These are phyloP conservation scores for Chloebia gouldiae DNA, from an alignment of 2,113 vertebrate species.

Conservation along the genomic window DNA sequence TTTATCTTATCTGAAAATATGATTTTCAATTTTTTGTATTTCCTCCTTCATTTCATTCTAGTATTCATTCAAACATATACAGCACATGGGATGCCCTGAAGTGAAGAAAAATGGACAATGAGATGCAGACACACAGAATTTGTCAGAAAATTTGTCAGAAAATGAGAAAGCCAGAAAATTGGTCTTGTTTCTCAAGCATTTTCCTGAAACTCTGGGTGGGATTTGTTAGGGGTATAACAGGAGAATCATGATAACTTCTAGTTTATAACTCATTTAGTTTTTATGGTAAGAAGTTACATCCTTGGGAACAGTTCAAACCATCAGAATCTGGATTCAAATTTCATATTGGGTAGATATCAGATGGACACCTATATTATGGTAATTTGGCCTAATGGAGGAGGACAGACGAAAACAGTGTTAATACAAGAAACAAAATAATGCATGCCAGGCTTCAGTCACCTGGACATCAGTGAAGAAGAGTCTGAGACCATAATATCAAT, in stretches of 20 bases:
- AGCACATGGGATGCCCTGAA: neutral
- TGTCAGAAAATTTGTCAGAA: neutral
- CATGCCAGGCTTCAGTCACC: neutral
- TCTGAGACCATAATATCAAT: neutral
- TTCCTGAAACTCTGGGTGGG: neutral
- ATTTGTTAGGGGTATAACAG: neutral
- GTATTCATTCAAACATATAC: neutral
- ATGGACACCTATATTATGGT: neutral
- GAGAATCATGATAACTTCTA: neutral
- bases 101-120: neutral
- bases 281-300: neutral
- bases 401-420: neutral
- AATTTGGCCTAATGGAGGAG: neutral
- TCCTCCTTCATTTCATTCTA: neutral
- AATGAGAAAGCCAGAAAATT: neutral
- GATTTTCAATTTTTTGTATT: neutral
- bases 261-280: neutral
- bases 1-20: conserved; percentile 13
- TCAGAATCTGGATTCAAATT: neutral
- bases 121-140: neutral
- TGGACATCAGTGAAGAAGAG: neutral
- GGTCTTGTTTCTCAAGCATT: neutral
- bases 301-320: neutral
- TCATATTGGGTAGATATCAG: neutral
- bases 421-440: neutral